phyloP scores from a whole-genome alignment of 2,888 invertebrate genomes.

The Mechanitis messenoides region DNA sequence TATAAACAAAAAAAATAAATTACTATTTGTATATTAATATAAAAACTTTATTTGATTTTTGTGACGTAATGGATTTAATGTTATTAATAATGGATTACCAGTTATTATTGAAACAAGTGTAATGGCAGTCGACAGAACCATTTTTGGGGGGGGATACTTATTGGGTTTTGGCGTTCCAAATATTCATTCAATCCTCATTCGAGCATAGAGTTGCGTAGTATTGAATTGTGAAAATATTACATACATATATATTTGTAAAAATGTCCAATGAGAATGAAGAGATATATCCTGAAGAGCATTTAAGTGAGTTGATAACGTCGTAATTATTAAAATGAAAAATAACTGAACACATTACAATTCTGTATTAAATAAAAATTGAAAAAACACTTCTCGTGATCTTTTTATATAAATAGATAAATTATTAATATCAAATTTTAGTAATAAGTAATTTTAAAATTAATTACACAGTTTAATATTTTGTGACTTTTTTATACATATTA shows the following conservation, averaged over 20 bases:
- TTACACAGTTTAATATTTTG: too few species aligned
- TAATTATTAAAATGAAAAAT: background rate
- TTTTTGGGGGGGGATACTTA: background rate
- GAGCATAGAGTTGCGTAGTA: background rate
- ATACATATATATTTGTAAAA: background rate
- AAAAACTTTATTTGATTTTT: too few species aligned
- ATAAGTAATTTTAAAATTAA: too few species aligned
- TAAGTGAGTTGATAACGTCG: constrained; percentile 23
- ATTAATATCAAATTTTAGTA: too few species aligned
- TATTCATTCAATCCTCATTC: constrained; percentile 6
- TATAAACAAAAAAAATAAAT: too few species aligned
- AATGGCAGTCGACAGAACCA: background rate
- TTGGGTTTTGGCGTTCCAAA: constrained; percentile 5
- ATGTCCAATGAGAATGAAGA: constrained; percentile 20
- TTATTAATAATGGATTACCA: background rate
- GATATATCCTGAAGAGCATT: constrained; percentile 21
- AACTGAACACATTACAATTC: too few species aligned
- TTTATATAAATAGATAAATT: too few species aligned
- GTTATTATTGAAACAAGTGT: constrained; percentile 5
- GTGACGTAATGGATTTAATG: too few species aligned
- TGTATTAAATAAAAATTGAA: too few species aligned
- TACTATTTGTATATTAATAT: too few species aligned
- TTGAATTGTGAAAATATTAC: background rate
- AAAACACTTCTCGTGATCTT: too few species aligned
- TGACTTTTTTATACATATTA: too few species aligned